Conservation (phyloP, 2,113 vertebrate genomes). For the Lasiurus cinereus region DNA sequence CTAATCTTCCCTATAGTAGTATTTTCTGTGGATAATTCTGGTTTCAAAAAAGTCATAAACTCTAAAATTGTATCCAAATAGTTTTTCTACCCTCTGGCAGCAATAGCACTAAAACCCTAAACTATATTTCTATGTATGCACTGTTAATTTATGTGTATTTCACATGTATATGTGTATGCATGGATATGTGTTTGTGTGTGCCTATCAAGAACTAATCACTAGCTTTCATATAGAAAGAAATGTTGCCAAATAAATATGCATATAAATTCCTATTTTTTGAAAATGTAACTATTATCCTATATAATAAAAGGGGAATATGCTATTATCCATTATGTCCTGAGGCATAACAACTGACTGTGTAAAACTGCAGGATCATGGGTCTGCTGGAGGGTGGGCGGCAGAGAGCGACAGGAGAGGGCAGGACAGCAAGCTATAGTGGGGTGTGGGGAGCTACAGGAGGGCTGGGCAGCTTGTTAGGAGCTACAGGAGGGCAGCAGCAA, state of each 20-base stretch:
- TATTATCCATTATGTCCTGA: too few relatives aligned
- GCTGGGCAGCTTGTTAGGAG: too few relatives aligned
- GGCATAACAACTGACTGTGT: too few relatives aligned
- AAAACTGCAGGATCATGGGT: too few relatives aligned
- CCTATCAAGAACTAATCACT: constrained; percentile 66
- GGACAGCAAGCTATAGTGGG: too few relatives aligned
- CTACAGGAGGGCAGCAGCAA: too few relatives aligned
- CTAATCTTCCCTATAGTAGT: background rate
- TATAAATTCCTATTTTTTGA: constrained; percentile 89
- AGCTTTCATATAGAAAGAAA: constrained; percentile 71
- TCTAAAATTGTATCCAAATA: constrained; percentile 60
- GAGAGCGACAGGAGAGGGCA: too few relatives aligned
- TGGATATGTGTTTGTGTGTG: background rate
- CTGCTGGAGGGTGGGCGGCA: too few relatives aligned
- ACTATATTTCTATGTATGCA: background rate
- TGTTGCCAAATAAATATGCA: constrained; percentile 83
- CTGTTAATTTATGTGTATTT: background rate
- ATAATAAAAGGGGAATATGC: too few relatives aligned
- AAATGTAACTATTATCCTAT: constrained; percentile 86
- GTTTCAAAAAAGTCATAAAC: constrained; percentile 59
- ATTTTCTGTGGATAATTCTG: constrained; percentile 34
- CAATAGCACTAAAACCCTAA: background rate
- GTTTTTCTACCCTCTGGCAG: background rate
- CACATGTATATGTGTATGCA: background rate
- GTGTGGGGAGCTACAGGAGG: too few relatives aligned